phyloP scores from a whole-genome alignment of 1,140 invertebrate genomes.

The Drepana arcuata region DNA sequence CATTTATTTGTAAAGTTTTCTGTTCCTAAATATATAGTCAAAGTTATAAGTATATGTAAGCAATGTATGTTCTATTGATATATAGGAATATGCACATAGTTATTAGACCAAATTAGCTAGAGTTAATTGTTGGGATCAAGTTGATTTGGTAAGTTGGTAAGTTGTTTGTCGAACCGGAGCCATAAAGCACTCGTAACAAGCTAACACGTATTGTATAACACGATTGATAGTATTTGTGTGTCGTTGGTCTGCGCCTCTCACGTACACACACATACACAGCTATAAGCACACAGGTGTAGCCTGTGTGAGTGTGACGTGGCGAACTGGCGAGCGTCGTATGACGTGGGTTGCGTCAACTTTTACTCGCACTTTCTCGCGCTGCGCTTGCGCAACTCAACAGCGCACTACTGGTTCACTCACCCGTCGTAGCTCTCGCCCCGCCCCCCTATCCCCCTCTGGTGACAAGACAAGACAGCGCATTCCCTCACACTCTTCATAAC shows the following conservation, averaged over 20 bases:
- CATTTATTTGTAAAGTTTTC: too few species aligned
- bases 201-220: constrained; percentile 41
- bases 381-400: constrained; percentile 54
- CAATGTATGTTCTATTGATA: too few species aligned
- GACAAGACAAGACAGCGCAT: constrained; percentile 41
- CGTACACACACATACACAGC: constrained; percentile 23
- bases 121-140: too few species aligned
- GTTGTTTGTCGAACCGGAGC: too few species aligned
- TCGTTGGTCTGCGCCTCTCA: constrained; percentile 48
- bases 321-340: constrained; percentile 30
- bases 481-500: too few species aligned
- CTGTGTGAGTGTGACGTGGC: constrained; percentile 41
- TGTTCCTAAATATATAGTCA: too few species aligned
- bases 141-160: too few species aligned
- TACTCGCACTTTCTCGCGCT: constrained; percentile 66
- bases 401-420: constrained; percentile 59
- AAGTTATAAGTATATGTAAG: too few species aligned
- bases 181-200: too few species aligned
- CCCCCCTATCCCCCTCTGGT: constrained; percentile 21
- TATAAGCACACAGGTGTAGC: constrained; percentile 16
- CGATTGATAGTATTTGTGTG: constrained; percentile 46
- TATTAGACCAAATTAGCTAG: too few species aligned
- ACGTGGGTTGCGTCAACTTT: constrained; percentile 68
- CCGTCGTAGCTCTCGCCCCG: constrained; percentile 54
- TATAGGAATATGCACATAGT: too few species aligned